A percentile compares a stretch with the other conserved stretches of the same genome.
phyloP scores from a whole-genome alignment of 2,888 invertebrate species.

The Drosophila anomalata region DNA sequence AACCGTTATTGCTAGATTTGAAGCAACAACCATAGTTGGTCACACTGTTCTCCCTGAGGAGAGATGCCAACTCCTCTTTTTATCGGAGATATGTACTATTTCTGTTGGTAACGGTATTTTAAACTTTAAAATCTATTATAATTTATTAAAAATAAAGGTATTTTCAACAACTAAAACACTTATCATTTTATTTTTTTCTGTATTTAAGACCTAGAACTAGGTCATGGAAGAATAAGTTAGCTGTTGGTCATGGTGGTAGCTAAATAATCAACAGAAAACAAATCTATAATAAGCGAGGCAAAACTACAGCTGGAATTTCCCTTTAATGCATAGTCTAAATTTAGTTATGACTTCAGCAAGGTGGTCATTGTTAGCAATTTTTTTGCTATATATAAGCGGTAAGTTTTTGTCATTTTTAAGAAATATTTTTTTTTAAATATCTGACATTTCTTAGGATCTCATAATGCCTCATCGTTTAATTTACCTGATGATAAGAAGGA shows the following conservation, averaged over 20 bases:
- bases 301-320: neutral
- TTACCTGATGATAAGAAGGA: neutral
- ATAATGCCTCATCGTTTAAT: neutral
- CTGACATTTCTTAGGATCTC: neutral
- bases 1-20: neutral
- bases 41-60: too few species aligned
- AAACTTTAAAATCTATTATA: too few species aligned
- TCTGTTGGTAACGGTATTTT: too few species aligned
- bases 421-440: neutral
- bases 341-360: neutral
- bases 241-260: neutral
- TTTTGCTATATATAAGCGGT: neutral
- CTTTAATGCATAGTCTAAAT: neutral
- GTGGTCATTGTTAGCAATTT: neutral
- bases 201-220: too few species aligned
- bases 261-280: neutral
- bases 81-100: too few species aligned
- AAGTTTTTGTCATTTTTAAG: neutral
- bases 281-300: neutral
- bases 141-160: too few species aligned
- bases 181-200: too few species aligned
- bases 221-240: too few species aligned
- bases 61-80: too few species aligned
- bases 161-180: too few species aligned
- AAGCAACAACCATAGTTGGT: too few species aligned